Conservation (phyloP, 2,888 invertebrate species). For the Dioctria rufipes region DNA sequence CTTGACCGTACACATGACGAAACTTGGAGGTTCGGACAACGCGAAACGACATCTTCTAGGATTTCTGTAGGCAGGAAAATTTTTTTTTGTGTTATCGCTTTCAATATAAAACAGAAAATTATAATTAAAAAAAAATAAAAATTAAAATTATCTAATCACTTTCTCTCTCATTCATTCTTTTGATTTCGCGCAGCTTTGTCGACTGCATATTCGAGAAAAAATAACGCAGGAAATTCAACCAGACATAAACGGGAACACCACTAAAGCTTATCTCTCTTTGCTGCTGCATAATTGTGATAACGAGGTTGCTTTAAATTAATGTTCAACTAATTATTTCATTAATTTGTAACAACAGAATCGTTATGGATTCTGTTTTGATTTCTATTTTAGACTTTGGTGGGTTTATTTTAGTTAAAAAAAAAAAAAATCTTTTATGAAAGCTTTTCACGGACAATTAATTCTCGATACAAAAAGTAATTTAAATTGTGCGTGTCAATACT, state of each 20-base stretch:
- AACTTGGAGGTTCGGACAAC: conserved; percentile 98
- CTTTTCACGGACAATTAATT: too few species aligned
- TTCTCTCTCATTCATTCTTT: background rate
- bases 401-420: too few species aligned
- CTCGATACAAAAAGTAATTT: too few species aligned
- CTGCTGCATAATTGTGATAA: conserved; percentile 41
- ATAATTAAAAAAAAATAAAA: background rate
- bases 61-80: conserved; percentile 13
- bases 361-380: background rate
- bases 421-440: too few species aligned
- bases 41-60: conserved; percentile 89
- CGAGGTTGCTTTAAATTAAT: conserved; percentile 36
- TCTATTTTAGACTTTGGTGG: background rate
- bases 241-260: conserved; percentile 21
- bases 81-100: background rate
- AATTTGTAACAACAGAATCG: conserved; percentile 22
- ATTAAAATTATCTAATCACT: background rate
- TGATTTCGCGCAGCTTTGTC: conserved; percentile 1
- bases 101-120: background rate
- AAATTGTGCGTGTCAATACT: too few species aligned
- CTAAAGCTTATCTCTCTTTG: conserved; percentile 18
- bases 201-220: background rate
- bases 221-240: conserved; percentile 38
- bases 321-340: conserved; percentile 18
- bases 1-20: conserved; percentile 92